A percentile compares a stretch with the other conserved stretches of the same genome.
These are phyloP conservation scores for Papilio aristodemus DNA, from an alignment of 1,140 invertebrate genomes.

Conservation along the genomic window DNA sequence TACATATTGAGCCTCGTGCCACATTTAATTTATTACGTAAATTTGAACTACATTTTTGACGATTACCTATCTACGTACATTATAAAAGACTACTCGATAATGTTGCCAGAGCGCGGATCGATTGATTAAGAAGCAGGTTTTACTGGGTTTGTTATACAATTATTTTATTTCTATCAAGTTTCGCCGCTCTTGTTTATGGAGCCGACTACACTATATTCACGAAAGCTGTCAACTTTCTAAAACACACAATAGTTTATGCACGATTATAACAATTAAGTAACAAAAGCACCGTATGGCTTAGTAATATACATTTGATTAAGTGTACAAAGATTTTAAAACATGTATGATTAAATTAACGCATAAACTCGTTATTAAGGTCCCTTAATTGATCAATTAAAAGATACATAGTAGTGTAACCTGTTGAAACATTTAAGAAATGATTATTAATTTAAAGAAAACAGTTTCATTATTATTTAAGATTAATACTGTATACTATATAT, in stretches of 20 bases:
- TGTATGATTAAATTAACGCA: too few species aligned
- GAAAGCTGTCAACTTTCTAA: slow-evolving; percentile 28
- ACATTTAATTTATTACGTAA: slow-evolving; percentile 60
- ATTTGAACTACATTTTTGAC: slow-evolving; percentile 49
- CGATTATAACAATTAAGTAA: not conserved
- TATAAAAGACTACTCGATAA: slow-evolving; percentile 58
- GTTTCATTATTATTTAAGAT: too few species aligned
- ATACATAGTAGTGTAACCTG: too few species aligned
- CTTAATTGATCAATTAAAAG: too few species aligned
- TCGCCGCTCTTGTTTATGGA: not conserved
- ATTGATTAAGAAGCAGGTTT: slow-evolving; percentile 49
- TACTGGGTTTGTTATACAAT: slow-evolving; percentile 37
- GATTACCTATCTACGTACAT: slow-evolving; percentile 40
- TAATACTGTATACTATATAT: too few species aligned
- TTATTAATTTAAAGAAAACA: too few species aligned
- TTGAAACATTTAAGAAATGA: too few species aligned
- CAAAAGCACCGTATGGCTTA: too few species aligned
- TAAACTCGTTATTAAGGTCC: too few species aligned
- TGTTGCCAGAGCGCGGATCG: slow-evolving; percentile 39
- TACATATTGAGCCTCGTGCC: slow-evolving; percentile 61
- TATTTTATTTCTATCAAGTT: slow-evolving; percentile 27
- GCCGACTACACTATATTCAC: slow-evolving; percentile 3
- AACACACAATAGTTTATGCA: slow-evolving; percentile 18
- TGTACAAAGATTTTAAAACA: too few species aligned
- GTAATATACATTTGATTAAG: too few species aligned